A percentile compares a stretch with the other conserved stretches of the same genome.
Conservation (phyloP, 2,888 invertebrate genomes). For the Drosophila prolongata region DNA sequence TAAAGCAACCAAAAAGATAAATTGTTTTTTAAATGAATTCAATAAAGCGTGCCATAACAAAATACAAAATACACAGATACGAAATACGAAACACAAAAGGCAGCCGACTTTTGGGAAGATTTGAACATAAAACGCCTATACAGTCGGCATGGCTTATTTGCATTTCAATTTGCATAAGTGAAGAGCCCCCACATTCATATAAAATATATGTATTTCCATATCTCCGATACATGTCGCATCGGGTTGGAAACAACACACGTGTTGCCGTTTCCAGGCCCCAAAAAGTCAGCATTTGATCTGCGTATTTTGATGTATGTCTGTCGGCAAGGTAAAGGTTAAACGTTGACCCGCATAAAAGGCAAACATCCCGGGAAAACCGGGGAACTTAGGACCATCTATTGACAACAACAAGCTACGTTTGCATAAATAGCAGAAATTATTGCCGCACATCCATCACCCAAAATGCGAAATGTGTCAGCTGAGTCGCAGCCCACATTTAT, state of each 20-base stretch:
- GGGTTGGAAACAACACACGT: constrained; percentile 68
- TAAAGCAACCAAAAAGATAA: constrained; percentile 61
- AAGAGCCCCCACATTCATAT: constrained; percentile 33
- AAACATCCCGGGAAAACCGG: neutral
- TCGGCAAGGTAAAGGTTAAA: constrained; percentile 76
- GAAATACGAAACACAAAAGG: constrained; percentile 30
- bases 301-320: constrained; percentile 48
- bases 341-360: constrained; percentile 68
- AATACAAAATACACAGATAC: constrained; percentile 31
- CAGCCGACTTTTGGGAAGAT: constrained; percentile 33
- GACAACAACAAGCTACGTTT: constrained; percentile 63
- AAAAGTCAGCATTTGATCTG: constrained; percentile 56
- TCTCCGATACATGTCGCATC: constrained; percentile 44
- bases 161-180: constrained; percentile 80
- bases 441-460: constrained; percentile 76
- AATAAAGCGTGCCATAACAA: constrained; percentile 68
- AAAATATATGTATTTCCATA: constrained; percentile 24
- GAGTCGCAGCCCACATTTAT: constrained; percentile 19
- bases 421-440: constrained; percentile 81
- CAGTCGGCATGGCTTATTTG: constrained; percentile 64
- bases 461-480: constrained; percentile 72
- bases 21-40: constrained; percentile 80
- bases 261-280: constrained; percentile 54
- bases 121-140: constrained; percentile 43
- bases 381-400: constrained; percentile 36